A percentile compares a stretch with the other conserved stretches of the same genome.
Conservation (phyloP, 2,797 vertebrate species). For the Melanotaenia boesemani region DNA sequence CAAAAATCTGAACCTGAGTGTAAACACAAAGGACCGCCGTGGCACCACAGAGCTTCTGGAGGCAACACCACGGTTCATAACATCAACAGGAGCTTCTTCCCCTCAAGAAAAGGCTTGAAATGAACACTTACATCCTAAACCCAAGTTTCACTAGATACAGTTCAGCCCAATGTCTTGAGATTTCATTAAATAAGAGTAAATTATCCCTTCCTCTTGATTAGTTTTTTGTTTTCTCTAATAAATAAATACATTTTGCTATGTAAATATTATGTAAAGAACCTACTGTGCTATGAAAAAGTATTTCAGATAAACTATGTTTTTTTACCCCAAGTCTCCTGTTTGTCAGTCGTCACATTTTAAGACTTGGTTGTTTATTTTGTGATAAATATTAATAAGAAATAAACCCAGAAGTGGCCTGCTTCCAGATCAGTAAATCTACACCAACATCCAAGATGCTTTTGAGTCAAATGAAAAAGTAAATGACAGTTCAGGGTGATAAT, state of each 20-base stretch:
- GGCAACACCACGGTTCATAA: neutral
- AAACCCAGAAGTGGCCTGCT: neutral
- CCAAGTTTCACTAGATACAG: neutral
- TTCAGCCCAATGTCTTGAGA: neutral
- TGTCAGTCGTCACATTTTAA: slow-evolving; percentile 16
- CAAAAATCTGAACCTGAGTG: slow-evolving; percentile 63
- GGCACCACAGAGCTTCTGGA: neutral
- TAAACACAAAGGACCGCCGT: neutral
- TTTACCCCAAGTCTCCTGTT: slow-evolving; percentile 56
- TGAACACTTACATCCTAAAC: slow-evolving; percentile 19
- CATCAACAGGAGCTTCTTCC: neutral
- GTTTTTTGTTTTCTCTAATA: slow-evolving; percentile 43
- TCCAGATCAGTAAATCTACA: neutral
- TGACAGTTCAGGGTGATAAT: too few species aligned
- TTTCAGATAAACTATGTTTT: slow-evolving; percentile 74
- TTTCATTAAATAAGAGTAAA: slow-evolving; percentile 20
- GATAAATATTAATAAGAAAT: neutral
- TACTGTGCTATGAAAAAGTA: slow-evolving; percentile 67
- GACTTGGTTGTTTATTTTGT: neutral
- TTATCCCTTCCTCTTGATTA: neutral
- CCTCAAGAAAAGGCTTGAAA: slow-evolving; percentile 2
- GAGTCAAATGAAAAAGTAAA: too few species aligned
- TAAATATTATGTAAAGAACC: slow-evolving; percentile 85
- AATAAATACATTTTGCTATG: slow-evolving; percentile 55
- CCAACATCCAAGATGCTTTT: too few species aligned